Conservation (phyloP, 2,797 vertebrate genomes). For the Scolopax rusticola region DNA sequence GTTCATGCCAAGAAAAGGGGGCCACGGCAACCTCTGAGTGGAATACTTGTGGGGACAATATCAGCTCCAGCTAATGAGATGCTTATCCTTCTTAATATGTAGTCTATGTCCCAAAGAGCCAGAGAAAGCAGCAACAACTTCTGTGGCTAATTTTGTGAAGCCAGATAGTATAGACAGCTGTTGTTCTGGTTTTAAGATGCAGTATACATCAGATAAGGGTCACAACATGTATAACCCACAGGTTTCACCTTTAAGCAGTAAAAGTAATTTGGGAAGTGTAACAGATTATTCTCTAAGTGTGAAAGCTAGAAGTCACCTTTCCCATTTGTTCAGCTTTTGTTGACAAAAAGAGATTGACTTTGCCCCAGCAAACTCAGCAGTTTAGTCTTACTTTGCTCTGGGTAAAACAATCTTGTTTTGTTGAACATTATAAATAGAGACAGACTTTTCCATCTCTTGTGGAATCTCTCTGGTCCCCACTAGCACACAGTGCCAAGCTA, state of each 20-base stretch:
- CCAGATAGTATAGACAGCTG: neutral
- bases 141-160: neutral
- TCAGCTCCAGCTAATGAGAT: neutral
- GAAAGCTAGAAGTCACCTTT: neutral
- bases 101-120: neutral
- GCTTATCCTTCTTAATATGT: neutral
- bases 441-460: neutral
- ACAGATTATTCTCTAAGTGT: neutral
- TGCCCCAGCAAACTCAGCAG: neutral
- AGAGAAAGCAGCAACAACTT: neutral
- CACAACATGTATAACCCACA: neutral
- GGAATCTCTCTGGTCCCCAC: neutral
- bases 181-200: neutral
- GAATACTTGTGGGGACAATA: neutral
- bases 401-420: neutral
- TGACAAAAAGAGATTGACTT: neutral
- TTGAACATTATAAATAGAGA: neutral
- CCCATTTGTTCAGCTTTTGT: neutral
- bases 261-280: neutral
- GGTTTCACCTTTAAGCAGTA: neutral
- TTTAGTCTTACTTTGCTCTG: neutral
- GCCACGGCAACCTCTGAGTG: neutral
- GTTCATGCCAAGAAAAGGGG: neutral
- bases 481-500: neutral
- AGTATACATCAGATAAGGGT: neutral